Percentiles rank a stretch among this genome's conserved stretches.
These are phyloP conservation scores for Fratercula arctica DNA, from an alignment of 2,797 vertebrate species.

Conservation along the genomic window DNA sequence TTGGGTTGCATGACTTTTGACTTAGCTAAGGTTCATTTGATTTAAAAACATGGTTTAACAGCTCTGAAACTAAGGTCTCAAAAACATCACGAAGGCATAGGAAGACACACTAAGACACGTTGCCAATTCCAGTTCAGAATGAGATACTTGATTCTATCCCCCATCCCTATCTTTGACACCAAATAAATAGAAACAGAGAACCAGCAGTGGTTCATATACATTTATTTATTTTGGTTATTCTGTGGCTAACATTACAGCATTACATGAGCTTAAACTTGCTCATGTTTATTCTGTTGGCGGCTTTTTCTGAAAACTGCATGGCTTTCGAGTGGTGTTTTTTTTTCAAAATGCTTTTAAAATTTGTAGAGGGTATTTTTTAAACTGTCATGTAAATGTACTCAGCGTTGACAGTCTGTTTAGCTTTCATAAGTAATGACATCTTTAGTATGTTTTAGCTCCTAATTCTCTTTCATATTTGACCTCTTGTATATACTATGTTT, in stretches of 20 bases:
- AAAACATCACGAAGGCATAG: background rate
- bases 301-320: background rate
- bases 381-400: background rate
- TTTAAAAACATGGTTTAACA: background rate
- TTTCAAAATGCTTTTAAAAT: constrained; percentile 41
- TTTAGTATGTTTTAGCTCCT: background rate
- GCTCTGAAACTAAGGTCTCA: background rate
- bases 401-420: constrained; percentile 40
- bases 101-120: background rate
- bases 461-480: constrained; percentile 39
- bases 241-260: background rate
- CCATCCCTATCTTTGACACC: background rate
- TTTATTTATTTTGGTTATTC: background rate
- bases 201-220: background rate
- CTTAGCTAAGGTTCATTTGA: background rate
- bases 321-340: constrained; percentile 5
- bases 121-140: background rate
- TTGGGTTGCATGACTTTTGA: background rate
- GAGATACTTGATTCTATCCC: background rate
- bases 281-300: background rate
- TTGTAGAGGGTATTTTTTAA: constrained; percentile 21
- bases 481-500: background rate
- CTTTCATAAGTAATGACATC: constrained; percentile 33
- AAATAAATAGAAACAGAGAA: background rate
- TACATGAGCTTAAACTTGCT: constrained; percentile 3